A percentile compares a stretch with the other conserved stretches of the same genome.
Evolutionary conservation across 2,888 invertebrate genomes (phyloP).

Genomic region (Iselma pallidipennis): DNA sequence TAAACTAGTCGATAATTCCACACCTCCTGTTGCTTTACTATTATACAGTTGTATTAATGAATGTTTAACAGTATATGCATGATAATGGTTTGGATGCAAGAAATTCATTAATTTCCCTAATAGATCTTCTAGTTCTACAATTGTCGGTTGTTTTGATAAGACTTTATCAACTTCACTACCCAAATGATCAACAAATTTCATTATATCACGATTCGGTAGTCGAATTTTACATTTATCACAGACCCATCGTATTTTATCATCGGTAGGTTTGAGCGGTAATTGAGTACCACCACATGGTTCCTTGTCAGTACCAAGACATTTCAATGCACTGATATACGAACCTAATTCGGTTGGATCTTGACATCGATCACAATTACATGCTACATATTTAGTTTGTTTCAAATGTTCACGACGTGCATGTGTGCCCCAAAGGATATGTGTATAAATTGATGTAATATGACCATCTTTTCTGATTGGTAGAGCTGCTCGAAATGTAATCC

Average conservation of each 20-base stretch:
- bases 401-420: conserved; percentile 65
- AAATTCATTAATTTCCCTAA: conserved; percentile 65
- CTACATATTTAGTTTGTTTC: conserved; percentile 67
- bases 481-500: conserved; percentile 67
- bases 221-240: conserved; percentile 68
- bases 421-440: conserved; percentile 72
- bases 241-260: conserved; percentile 64
- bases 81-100: conserved; percentile 69
- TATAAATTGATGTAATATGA: conserved; percentile 70
- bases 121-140: conserved; percentile 65
- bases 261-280: conserved; percentile 66
- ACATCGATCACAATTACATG: conserved; percentile 70
- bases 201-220: conserved; percentile 66
- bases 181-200: conserved; percentile 67
- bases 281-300: conserved; percentile 68
- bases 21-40: conserved; percentile 67
- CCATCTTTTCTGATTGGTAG: conserved; percentile 67
- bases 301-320: conserved; percentile 64
- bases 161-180: conserved; percentile 71
- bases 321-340: conserved; percentile 64
- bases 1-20: conserved; percentile 62
- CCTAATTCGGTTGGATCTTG: conserved; percentile 71
- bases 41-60: conserved; percentile 72
- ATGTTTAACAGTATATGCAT: conserved; percentile 70
- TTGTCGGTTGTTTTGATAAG: conserved; percentile 60